Evolutionary conservation across 2,797 vertebrate genomes (phyloP).

Genomic region (Tiaroga cobitis): DNA sequence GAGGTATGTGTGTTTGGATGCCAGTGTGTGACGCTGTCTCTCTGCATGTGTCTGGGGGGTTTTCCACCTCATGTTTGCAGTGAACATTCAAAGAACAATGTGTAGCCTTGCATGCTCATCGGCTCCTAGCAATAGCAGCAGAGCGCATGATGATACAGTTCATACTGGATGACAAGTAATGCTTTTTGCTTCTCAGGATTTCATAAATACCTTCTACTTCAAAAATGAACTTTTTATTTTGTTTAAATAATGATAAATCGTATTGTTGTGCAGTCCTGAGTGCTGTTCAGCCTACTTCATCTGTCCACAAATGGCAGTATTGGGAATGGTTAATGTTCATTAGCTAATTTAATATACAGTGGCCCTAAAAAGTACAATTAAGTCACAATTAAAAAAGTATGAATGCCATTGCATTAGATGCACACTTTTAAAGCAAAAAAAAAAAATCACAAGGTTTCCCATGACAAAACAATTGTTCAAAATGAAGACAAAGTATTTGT

Average conservation of each 20-base stretch:
- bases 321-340: background rate
- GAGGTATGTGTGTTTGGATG: slow-evolving; percentile 74
- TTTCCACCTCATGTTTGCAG: slow-evolving; percentile 31
- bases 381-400: background rate
- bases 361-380: background rate
- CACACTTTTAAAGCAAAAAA: background rate
- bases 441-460: background rate
- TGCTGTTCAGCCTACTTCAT: background rate
- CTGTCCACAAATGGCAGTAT: background rate
- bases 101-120: slow-evolving; percentile 3
- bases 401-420: background rate
- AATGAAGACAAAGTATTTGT: background rate
- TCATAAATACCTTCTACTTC: background rate
- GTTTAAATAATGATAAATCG: background rate
- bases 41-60: slow-evolving; percentile 49
- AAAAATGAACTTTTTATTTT: background rate
- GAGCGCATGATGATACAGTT: background rate
- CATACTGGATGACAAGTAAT: background rate
- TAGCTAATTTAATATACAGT: background rate
- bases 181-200: background rate
- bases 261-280: background rate
- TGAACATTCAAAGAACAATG: slow-evolving; percentile 5
- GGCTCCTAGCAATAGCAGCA: background rate
- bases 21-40: slow-evolving; percentile 44
- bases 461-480: background rate